These are phyloP conservation scores for Megaceryle alcyon DNA, from an alignment of 2,797 vertebrate genomes.

Conservation along the genomic window DNA sequence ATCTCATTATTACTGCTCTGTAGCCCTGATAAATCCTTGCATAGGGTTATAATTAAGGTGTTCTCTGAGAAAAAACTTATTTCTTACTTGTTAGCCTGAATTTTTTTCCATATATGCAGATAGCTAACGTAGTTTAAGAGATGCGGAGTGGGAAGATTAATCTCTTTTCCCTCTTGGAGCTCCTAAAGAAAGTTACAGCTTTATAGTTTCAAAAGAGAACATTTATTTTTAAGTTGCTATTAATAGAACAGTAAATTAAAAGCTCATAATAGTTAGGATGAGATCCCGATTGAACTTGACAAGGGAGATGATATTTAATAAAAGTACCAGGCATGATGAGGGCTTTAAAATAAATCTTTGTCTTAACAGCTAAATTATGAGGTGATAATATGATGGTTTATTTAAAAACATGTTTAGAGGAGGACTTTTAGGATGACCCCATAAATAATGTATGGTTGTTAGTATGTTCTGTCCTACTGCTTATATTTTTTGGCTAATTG, in stretches of 20 bases:
- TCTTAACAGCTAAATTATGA: conserved; percentile 60
- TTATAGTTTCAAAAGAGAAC: conserved; percentile 52
- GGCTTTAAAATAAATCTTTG: conserved; percentile 60
- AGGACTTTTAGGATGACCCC: conserved; percentile 27
- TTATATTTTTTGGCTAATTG: conserved; percentile 47
- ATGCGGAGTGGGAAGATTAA: conserved; percentile 38
- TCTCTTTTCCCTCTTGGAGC: conserved; percentile 36
- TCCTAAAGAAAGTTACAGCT: conserved; percentile 53
- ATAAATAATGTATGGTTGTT: neutral
- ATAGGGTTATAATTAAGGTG: neutral
- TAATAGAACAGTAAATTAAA: conserved; percentile 67
- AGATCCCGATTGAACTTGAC: conserved; percentile 58
- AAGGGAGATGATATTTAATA: conserved; percentile 57
- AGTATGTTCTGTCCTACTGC: neutral
- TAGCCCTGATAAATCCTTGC: neutral
- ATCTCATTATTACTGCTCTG: neutral
- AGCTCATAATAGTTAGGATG: conserved; percentile 53
- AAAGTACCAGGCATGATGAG: conserved; percentile 28
- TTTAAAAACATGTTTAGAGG: neutral
- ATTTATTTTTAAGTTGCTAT: conserved; percentile 70
- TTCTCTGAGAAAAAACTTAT: neutral
- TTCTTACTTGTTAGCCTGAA: neutral
- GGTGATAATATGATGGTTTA: conserved; percentile 28
- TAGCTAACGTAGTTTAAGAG: neutral
- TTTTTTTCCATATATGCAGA: neutral